These are phyloP conservation scores for Automeris io DNA, from an alignment of 2,888 invertebrate genomes.

Conservation along the genomic window DNA sequence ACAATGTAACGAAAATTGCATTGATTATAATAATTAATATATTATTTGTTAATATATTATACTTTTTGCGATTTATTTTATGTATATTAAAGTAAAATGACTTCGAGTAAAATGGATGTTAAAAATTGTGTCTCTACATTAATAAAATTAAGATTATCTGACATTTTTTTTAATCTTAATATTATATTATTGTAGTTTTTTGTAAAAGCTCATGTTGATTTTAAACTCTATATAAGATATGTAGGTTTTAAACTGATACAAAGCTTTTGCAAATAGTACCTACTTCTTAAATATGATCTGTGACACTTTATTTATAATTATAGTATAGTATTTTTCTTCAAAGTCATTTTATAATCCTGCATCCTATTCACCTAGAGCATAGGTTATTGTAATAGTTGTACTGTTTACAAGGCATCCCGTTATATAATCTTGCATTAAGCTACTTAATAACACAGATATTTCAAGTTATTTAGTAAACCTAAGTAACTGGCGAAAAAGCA, in stretches of 20 bases:
- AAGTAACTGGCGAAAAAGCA: conserved; percentile 60
- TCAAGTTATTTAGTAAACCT: conserved; percentile 50
- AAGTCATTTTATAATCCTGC: conserved; percentile 32
- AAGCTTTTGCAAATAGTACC: too few species aligned
- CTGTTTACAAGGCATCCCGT: conserved; percentile 76
- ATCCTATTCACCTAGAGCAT: conserved; percentile 60
- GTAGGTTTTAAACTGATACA: too few species aligned
- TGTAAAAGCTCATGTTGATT: too few species aligned
- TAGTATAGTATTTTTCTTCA: not conserved
- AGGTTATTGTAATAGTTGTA: conserved; percentile 74
- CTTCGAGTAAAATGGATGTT: conserved; percentile 10
- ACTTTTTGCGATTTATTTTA: not conserved
- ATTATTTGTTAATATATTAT: not conserved
- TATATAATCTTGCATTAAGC: conserved; percentile 61
- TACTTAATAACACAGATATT: conserved; percentile 69
- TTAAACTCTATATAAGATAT: too few species aligned
- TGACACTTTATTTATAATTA: too few species aligned
- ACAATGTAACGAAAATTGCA: not conserved
- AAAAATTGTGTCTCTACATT: not conserved
- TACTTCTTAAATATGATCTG: too few species aligned
- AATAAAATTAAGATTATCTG: too few species aligned
- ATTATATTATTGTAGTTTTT: too few species aligned
- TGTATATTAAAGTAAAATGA: conserved; percentile 15
- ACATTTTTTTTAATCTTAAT: too few species aligned
- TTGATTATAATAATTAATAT: not conserved